phyloP scores from a whole-genome alignment of 2,888 invertebrate species.

The Sphinx pinastri region DNA sequence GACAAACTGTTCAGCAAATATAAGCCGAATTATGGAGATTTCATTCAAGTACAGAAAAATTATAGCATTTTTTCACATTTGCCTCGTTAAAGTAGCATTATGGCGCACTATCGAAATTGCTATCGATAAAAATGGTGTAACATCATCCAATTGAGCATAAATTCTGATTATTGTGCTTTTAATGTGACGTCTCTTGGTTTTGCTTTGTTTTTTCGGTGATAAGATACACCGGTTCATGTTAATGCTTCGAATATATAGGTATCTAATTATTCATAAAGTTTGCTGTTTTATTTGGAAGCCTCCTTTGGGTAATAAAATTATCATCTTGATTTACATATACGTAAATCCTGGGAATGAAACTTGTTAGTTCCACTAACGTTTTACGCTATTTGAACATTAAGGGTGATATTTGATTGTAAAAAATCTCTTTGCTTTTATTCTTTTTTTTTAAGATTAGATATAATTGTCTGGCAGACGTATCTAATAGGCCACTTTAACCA shows the following conservation, averaged over 20 bases:
- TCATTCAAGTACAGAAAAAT: constrained; percentile 69
- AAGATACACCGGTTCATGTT: constrained; percentile 9
- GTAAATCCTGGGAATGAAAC: no score
- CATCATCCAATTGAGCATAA: constrained; percentile 65
- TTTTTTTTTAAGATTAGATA: no score
- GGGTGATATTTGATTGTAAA: no score
- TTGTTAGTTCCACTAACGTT: no score
- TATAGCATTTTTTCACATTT: constrained; percentile 68
- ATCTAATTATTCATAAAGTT: background rate
- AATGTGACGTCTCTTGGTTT: constrained; percentile 58
- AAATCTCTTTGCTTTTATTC: no score
- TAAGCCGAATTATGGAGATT: constrained; percentile 73
- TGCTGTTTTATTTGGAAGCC: background rate
- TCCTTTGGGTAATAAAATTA: no score
- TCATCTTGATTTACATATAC: no score
- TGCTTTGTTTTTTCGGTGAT: constrained; percentile 32
- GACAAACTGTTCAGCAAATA: constrained; percentile 66
- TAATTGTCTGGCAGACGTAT: no score
- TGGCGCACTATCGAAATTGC: constrained; percentile 77
- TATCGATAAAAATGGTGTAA: constrained; percentile 71
- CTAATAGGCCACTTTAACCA: no score
- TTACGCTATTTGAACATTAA: no score
- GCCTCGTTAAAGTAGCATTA: constrained; percentile 65
- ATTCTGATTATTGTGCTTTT: constrained; percentile 72
- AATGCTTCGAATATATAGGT: background rate